Conservation (phyloP, 2,113 vertebrate species). For the Percina caprodes region DNA sequence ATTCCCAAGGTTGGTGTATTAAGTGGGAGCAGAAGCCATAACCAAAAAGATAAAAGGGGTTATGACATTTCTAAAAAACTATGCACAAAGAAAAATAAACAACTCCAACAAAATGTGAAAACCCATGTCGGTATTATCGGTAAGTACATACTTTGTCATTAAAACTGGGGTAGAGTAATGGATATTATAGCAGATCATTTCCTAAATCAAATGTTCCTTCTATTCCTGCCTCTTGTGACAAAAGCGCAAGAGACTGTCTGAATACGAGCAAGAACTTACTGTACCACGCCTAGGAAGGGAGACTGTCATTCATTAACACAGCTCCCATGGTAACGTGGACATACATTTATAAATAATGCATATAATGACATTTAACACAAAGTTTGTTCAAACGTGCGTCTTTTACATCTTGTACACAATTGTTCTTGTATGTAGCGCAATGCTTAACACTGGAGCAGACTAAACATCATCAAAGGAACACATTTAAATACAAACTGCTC, state of each 20-base stretch:
- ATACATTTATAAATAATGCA: background rate
- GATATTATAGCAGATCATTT: background rate
- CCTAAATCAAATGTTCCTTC: constrained; percentile 57
- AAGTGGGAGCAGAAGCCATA: background rate
- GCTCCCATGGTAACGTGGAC: constrained; percentile 83
- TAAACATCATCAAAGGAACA: background rate
- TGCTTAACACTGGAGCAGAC: background rate
- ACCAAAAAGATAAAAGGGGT: constrained; percentile 13
- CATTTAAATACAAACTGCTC: background rate
- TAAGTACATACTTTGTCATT: background rate
- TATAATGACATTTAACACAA: background rate
- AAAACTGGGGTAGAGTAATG: background rate
- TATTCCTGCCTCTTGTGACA: constrained; percentile 54
- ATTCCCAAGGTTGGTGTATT: background rate
- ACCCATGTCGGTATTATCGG: background rate
- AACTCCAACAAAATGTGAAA: constrained; percentile 19
- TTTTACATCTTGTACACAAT: background rate
- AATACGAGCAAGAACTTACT: constrained; percentile 54
- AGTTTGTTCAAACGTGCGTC: background rate
- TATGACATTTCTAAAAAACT: background rate
- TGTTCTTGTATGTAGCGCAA: background rate
- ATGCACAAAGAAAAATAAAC: background rate
- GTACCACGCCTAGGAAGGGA: constrained; percentile 84
- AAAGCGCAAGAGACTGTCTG: constrained; percentile 41
- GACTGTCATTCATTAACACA: constrained; percentile 70